Conservation (phyloP, 2,888 invertebrate species). For the Mylabris sibirica region DNA sequence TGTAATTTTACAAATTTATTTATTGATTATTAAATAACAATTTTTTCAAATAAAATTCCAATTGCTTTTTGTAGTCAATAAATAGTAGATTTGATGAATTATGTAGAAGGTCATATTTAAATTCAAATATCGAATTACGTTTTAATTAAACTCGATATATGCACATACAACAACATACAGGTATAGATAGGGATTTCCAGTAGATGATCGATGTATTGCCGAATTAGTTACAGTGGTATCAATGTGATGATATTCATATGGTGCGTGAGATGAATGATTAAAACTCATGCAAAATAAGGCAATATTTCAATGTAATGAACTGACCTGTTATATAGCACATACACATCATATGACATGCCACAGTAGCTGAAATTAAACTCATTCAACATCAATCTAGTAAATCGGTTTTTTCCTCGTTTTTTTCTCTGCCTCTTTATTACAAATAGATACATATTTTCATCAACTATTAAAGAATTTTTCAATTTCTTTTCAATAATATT, state of each 20-base stretch:
- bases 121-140: slow-evolving; percentile 53
- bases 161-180: slow-evolving; percentile 36
- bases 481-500: neutral
- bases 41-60: too few species aligned
- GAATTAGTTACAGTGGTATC: slow-evolving; percentile 53
- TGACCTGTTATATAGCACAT: slow-evolving; percentile 25
- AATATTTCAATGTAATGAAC: slow-evolving; percentile 51
- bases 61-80: neutral
- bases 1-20: neutral
- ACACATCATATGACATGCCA: neutral
- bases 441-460: too few species aligned
- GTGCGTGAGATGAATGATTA: slow-evolving; percentile 52
- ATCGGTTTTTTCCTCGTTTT: neutral
- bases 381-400: neutral
- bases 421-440: too few species aligned
- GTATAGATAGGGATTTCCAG: slow-evolving; percentile 31
- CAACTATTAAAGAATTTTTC: neutral
- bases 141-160: slow-evolving; percentile 53
- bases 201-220: slow-evolving; percentile 52
- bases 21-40: too few species aligned
- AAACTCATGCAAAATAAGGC: slow-evolving; percentile 50
- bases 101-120: slow-evolving; percentile 45
- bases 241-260: slow-evolving; percentile 53
- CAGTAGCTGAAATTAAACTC: neutral
- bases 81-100: slow-evolving; percentile 31